Conservation (phyloP, 2,888 invertebrate species). For the Dynastes maya region DNA sequence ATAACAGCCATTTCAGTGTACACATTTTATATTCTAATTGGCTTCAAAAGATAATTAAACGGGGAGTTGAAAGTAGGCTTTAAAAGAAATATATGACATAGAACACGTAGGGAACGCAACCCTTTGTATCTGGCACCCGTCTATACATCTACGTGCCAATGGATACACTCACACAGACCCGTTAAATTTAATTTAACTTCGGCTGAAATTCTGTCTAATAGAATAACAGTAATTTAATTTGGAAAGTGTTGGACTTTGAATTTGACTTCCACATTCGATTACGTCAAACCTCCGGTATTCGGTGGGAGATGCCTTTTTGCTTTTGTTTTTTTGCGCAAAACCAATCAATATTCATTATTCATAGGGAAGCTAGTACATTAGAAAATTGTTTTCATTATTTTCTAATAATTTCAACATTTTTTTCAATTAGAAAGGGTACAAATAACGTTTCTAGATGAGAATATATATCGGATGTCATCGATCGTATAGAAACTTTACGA, state of each 20-base stretch:
- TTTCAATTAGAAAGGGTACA: no score
- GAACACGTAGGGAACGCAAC: no score
- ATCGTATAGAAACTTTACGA: no score
- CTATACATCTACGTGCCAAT: background rate
- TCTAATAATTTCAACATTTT: no score
- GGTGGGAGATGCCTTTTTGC: background rate
- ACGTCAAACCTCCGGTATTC: background rate
- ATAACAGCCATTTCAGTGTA: no score
- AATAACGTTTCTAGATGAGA: no score
- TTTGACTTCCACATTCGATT: slow-evolving; percentile 11
- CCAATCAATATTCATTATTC: background rate
- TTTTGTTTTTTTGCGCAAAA: background rate
- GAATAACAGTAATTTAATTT: slow-evolving; percentile 44
- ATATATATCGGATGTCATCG: no score
- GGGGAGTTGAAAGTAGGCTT: slow-evolving; percentile 38
- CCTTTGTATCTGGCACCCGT: background rate
- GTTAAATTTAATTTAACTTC: slow-evolving; percentile 49
- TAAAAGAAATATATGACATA: slow-evolving; percentile 40
- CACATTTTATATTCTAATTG: no score
- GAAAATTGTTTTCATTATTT: background rate
- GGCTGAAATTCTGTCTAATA: slow-evolving; percentile 39
- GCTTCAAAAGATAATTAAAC: slow-evolving; percentile 49
- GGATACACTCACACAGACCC: background rate
- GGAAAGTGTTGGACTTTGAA: slow-evolving; percentile 6
- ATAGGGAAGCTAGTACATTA: background rate